Percentiles rank a stretch among this genome's conserved stretches.
These are phyloP conservation scores for Lindbergichthys nudifrons DNA, from an alignment of 2,797 vertebrate species.

Conservation along the genomic window DNA sequence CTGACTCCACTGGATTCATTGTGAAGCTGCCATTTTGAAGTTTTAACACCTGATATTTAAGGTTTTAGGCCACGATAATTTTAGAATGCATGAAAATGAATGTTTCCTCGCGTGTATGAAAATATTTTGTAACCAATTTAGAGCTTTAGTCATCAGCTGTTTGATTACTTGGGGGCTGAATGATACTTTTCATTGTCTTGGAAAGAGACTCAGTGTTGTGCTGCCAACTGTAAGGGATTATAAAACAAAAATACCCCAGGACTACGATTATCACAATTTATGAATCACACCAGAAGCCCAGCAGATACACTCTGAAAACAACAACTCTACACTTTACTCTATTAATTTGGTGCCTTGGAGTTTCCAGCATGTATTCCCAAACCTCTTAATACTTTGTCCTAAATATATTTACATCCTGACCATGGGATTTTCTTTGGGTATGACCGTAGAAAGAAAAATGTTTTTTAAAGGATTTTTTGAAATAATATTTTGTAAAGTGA, in stretches of 20 bases:
- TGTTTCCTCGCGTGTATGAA: slow-evolving; percentile 44
- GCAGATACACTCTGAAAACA: not conserved
- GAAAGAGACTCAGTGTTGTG: slow-evolving; percentile 19
- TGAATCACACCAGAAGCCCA: not conserved
- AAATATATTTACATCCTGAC: slow-evolving; percentile 4
- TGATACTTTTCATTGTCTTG: slow-evolving; percentile 31
- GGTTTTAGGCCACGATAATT: slow-evolving; percentile 29
- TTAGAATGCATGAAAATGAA: slow-evolving; percentile 72
- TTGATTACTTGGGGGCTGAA: slow-evolving; percentile 38
- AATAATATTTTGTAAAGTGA: not conserved
- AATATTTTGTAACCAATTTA: slow-evolving; percentile 16
- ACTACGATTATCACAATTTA: not conserved
- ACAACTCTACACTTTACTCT: not conserved
- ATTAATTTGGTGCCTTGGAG: slow-evolving; percentile 54
- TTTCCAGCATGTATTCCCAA: slow-evolving; percentile 10
- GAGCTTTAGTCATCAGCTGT: slow-evolving; percentile 6
- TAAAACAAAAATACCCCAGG: not conserved
- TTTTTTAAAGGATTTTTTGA: not conserved
- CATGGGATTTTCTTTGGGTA: not conserved
- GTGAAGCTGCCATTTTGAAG: slow-evolving; percentile 59
- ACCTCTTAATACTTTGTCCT: not conserved
- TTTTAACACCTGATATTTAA: slow-evolving; percentile 30
- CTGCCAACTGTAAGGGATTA: slow-evolving; percentile 10
- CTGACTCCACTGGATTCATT: slow-evolving; percentile 25
- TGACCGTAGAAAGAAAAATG: not conserved